Evolutionary conservation across 2,113 vertebrate species (phyloP).

Genomic region (Formicarius rufipectus): DNA sequence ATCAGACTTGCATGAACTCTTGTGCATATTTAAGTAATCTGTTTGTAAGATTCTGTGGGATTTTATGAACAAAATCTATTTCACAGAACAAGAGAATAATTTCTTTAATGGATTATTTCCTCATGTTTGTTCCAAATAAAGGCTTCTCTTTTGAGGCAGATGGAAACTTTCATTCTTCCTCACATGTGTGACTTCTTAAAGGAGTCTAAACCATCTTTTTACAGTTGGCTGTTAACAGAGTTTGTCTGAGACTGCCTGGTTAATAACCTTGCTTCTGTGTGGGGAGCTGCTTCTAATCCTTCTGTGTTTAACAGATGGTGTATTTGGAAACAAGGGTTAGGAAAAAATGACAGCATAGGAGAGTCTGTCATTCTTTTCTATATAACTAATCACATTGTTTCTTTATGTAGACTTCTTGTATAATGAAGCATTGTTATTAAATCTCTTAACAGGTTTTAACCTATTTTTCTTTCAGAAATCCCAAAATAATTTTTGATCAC

Average conservation of each 20-base stretch:
- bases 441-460: not conserved
- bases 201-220: not conserved
- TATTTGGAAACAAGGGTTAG: not conserved
- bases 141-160: not conserved
- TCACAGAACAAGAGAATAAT: not conserved
- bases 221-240: not conserved
- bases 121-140: not conserved
- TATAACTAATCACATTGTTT: not conserved
- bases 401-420: not conserved
- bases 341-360: not conserved
- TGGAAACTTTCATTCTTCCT: not conserved
- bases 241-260: not conserved
- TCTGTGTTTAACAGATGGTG: not conserved
- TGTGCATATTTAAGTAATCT: not conserved
- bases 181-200: not conserved
- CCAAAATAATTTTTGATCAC: conserved; percentile 98
- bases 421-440: not conserved
- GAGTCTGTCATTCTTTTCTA: not conserved
- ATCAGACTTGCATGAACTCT: not conserved
- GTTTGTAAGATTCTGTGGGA: not conserved
- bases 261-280: not conserved
- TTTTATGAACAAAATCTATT: not conserved
- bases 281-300: not conserved
- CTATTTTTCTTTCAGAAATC: conserved; percentile 82
- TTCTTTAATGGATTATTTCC: not conserved